Evolutionary conservation across 2,888 invertebrate species (phyloP).

Genomic region (Orthosia incerta): DNA sequence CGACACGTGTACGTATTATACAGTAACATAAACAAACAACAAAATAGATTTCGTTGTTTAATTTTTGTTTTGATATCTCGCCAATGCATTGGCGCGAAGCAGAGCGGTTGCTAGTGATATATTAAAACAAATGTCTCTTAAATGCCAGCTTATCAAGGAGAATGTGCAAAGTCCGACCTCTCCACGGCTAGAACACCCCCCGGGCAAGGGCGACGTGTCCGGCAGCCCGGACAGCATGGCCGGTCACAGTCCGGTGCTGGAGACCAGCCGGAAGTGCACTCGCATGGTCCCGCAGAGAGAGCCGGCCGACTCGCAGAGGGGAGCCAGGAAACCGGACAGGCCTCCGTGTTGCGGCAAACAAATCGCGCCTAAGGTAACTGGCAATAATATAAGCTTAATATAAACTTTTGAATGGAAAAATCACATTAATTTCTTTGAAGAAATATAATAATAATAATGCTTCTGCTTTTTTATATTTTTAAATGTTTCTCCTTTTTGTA

Average conservation of each 20-base stretch:
- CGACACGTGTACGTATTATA: too few relatives aligned
- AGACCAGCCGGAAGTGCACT: constrained; percentile 37
- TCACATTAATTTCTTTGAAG: too few relatives aligned
- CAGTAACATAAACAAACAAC: too few relatives aligned
- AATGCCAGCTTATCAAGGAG: constrained; percentile 63
- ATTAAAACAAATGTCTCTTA: neutral
- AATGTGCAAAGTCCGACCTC: constrained; percentile 54
- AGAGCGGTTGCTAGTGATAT: too few relatives aligned
- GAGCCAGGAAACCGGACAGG: constrained; percentile 11
- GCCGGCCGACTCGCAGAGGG: neutral
- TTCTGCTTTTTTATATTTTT: too few relatives aligned
- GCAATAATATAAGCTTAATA: neutral
- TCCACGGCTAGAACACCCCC: constrained; percentile 52
- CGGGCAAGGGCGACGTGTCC: constrained; percentile 60
- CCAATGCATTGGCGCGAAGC: too few relatives aligned
- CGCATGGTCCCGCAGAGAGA: neutral
- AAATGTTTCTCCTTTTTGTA: too few relatives aligned
- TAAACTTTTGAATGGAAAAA: too few relatives aligned
- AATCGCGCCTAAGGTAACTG: constrained; percentile 10
- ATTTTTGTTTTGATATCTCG: too few relatives aligned
- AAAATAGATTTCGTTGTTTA: too few relatives aligned
- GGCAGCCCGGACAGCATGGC: constrained; percentile 56
- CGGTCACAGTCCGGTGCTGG: constrained; percentile 23
- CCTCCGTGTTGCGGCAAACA: constrained; percentile 25
- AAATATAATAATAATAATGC: too few relatives aligned